Conservation (phyloP, 2,888 invertebrate species). For the Listrodromus nycthemerus region DNA sequence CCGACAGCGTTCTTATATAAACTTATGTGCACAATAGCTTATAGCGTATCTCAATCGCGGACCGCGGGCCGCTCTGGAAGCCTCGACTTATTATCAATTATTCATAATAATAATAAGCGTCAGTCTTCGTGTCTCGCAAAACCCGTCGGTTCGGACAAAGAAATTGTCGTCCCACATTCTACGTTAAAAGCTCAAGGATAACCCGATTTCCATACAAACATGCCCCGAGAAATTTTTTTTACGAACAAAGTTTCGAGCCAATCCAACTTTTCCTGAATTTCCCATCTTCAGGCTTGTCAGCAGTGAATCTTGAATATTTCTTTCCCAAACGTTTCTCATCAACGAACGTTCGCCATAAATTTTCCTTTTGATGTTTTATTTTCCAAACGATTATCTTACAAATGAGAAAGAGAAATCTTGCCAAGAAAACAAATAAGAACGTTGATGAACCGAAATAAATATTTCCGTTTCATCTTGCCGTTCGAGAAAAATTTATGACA, state of each 20-base stretch:
- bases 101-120: background rate
- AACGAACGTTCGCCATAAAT: too few relatives aligned
- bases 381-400: too few relatives aligned
- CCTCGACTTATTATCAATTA: background rate
- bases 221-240: background rate
- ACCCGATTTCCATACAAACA: background rate
- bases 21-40: background rate
- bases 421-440: too few relatives aligned
- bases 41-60: slow-evolving; percentile 2
- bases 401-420: too few relatives aligned
- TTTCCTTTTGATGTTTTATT: too few relatives aligned
- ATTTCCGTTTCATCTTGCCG: too few relatives aligned
- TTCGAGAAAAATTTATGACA: too few relatives aligned
- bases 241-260: background rate
- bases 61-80: background rate
- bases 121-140: background rate
- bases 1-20: background rate
- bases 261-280: background rate
- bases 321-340: too few relatives aligned
- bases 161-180: background rate
- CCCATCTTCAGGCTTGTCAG: too few relatives aligned
- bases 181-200: background rate
- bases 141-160: background rate
- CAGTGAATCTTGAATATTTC: too few relatives aligned
- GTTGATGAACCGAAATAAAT: too few relatives aligned